A percentile compares a stretch with the other conserved stretches of the same genome.
Conservation (phyloP, 2,797 vertebrate genomes). For the Neosilurus mollespiculum region DNA sequence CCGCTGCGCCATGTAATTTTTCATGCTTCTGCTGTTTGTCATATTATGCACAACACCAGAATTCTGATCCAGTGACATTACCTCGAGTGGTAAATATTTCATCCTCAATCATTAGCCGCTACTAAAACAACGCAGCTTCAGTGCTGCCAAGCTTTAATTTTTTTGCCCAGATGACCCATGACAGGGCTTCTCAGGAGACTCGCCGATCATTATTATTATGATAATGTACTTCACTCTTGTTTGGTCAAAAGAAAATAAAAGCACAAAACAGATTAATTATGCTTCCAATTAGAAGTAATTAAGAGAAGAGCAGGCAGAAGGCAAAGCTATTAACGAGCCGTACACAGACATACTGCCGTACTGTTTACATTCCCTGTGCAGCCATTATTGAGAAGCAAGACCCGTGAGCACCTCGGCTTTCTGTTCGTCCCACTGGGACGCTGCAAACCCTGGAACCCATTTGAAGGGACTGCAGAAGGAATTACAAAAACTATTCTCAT, state of each 20-base stretch:
- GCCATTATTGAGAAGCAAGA: too few species aligned
- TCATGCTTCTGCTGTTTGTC: background rate
- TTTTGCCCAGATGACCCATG: constrained; percentile 23
- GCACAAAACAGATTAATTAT: constrained; percentile 56
- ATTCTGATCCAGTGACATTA: background rate
- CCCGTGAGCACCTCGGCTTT: constrained; percentile 24
- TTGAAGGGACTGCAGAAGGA: constrained; percentile 50
- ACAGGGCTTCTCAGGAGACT: constrained; percentile 45
- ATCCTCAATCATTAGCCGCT: constrained; percentile 50
- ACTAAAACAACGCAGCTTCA: constrained; percentile 45
- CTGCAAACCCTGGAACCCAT: constrained; percentile 42
- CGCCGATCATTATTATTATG: constrained; percentile 44
- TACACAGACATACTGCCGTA: constrained; percentile 38
- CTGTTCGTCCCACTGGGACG: constrained; percentile 27
- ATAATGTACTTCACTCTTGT: constrained; percentile 48
- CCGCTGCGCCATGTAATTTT: background rate
- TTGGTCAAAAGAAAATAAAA: constrained; percentile 30
- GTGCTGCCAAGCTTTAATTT: constrained; percentile 38
- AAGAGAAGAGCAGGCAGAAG: constrained; percentile 42
- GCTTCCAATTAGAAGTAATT: constrained; percentile 61
- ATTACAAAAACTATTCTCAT: constrained; percentile 1
- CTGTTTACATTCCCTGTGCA: constrained; percentile 21
- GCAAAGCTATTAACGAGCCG: constrained; percentile 53
- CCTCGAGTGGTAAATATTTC: constrained; percentile 25
- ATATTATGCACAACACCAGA: background rate